Evolutionary conservation across 2,113 vertebrate genomes (phyloP), one percentile per base, ranked within the genome.

Genomic region (Salvelinus sp.): DNA sequence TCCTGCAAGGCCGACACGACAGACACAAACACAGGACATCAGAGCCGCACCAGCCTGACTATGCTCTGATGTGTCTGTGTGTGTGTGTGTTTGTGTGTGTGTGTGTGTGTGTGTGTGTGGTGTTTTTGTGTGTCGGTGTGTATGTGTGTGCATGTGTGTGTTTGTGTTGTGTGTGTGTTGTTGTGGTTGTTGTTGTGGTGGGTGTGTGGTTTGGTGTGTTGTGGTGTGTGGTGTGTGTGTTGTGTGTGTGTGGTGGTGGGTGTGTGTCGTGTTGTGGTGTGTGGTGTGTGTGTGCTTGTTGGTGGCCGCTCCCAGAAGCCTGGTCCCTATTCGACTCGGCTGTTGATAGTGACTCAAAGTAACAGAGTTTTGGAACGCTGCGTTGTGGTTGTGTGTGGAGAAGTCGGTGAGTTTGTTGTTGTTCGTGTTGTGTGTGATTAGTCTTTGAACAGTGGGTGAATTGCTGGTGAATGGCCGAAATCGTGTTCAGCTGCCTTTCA

Each of bases 1-100:
- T 89, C 87, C 87, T 83, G 84, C 79, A 82, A 90, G 84, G 87
- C 87, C 77, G 87, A 88, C 76, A 12, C 66, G 75, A 67, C 64
- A 65, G 80, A 63, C 79, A 81, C 76, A 78, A 80, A 75, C 72
- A 79, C 83, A 85, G 84, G 85, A 74, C 85, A 77, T 66, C 7
- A 70, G 83, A 66, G 80, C 76, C 63, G 76, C 80, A 62, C 48
- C 64, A 18, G 25, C 60, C 63, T 58, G 28, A n/a, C 60, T 72
- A 54, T 60, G 30, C 16, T 33, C 58, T 70, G 69, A 1, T 25
- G n/a, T 75, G 77, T 82, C 27, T 38, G 27, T 27, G 27, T 27
- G 27, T 27, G 27, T 27, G 27, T 27, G 27, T 4, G 28, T 0
- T 0, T 28, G 27, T 2, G 27, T 27, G 2, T 27, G 27, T 27